Percentiles rank a stretch among this genome's conserved stretches.
phyloP scores from a whole-genome alignment of 1,140 invertebrate genomes.

The Oreohelix idahoensis region DNA sequence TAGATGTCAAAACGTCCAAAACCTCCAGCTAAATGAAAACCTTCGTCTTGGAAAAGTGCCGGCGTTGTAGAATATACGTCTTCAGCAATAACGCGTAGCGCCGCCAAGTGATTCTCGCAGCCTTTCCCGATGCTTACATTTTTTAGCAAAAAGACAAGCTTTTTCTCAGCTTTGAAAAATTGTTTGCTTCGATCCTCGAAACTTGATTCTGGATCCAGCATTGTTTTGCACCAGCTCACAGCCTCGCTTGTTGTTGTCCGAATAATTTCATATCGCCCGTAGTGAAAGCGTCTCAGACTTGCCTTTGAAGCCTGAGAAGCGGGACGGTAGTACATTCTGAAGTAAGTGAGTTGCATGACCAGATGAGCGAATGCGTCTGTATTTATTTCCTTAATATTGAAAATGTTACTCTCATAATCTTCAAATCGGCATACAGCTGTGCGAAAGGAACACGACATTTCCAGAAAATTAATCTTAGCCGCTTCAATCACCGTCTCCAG shows the following conservation, averaged over 20 bases:
- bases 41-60: background rate
- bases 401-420: background rate
- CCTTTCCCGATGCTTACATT: background rate
- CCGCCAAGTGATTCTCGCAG: slow-evolving; percentile 7
- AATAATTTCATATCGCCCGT: slow-evolving; percentile 12
- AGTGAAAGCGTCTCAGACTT: slow-evolving; percentile 1
- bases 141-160: background rate
- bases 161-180: slow-evolving; percentile 8
- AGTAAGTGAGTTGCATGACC: slow-evolving; percentile 25
- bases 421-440: slow-evolving; percentile 24
- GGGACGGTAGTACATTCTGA: slow-evolving; percentile 19
- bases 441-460: background rate
- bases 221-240: slow-evolving; percentile 10
- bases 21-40: background rate
- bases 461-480: background rate
- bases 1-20: background rate
- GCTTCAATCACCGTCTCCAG: slow-evolving; percentile 2
- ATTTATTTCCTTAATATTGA: background rate
- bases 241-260: background rate
- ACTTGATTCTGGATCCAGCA: background rate
- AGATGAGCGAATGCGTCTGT: slow-evolving; percentile 33
- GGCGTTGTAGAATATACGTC: background rate
- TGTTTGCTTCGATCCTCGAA: background rate
- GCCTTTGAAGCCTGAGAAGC: slow-evolving; percentile 13
- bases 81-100: slow-evolving; percentile 5